Base-by-base conservation (phyloP, 1,140 invertebrate species). In the Arctopsyche grandis region DNA sequence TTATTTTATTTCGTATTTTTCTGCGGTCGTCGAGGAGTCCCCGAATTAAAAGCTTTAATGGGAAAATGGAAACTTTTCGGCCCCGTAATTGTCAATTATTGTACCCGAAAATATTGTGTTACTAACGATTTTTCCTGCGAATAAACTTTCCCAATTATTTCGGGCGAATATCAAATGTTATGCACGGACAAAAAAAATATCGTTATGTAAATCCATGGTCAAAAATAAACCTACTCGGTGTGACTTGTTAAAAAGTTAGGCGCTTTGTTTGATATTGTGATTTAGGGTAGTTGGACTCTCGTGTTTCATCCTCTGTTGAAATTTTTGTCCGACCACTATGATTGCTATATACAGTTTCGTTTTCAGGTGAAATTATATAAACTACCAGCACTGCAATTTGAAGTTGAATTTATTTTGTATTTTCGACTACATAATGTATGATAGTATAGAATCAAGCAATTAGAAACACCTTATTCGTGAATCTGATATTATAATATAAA, bases 191-290 rank as follows among this genome's bases (percentile, higher is more conserved):
- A 60, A 9, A 38, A 38, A 58, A 58, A 16, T 58, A 16, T 58
- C 1, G 10, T 58, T 58, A 16, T 58, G 52, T 10, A 38, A 38
- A 38, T 38, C 29, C 29, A 38, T 38, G 29, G 29, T 38, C 29
- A 38, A 7, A 38, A 56, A 48, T 10, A 1, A 21, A 1, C 14
- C 14, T 10, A 10, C 14, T 56, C 10, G 19, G 52, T 56, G 52
- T 21, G 79, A 80, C 73, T 80, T 69, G 74, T 80, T 77, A 77
- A 80, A 77, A 80, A 80, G 79, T 80, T 80, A 80, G n/a, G 24
- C 79, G 70, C 29, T 80, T 77, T 80, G 79, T 80, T 80, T 80
- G 75, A 80, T 80, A 80, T 80, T 80, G 75, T 77, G 75, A 80
- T 80, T 77, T 74, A 52, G 63, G 16, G 63, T 29, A 77, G 58